Conservation (phyloP, 30 jellyfish, hydroid and myxozoan genomes). For the Pelagia noctiluca region DNA sequence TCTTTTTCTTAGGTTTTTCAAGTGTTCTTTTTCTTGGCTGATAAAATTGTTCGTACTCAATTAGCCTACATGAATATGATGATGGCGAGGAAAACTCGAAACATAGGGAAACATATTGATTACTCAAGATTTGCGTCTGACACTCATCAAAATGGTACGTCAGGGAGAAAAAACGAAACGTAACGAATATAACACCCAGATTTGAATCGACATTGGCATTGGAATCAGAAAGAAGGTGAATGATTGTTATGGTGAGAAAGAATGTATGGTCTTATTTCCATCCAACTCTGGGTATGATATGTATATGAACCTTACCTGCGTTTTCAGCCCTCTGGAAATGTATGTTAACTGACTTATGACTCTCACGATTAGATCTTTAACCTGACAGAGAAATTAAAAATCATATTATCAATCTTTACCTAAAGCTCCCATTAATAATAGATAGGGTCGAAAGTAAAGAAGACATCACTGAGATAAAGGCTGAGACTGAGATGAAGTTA, state of each 20-base stretch:
- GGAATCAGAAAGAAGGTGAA: background rate
- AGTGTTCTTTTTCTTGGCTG: conserved; percentile 20
- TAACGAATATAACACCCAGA: background rate
- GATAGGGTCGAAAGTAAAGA: too few species aligned
- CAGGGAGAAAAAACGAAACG: background rate
- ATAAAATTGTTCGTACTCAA: background rate
- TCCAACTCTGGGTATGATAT: too few species aligned
- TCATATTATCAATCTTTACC: too few species aligned
- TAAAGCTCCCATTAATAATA: too few species aligned
- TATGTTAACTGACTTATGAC: conserved; percentile 41
- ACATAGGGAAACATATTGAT: too few species aligned
- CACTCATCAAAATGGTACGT: too few species aligned
- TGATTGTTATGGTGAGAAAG: too few species aligned
- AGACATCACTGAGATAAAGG: too few species aligned
- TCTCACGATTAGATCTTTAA: conserved; percentile 51
- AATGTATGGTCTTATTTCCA: too few species aligned
- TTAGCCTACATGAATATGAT: background rate
- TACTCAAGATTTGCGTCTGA: background rate
- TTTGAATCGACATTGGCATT: background rate
- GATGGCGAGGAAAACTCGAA: too few species aligned
- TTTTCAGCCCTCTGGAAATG: conserved; percentile 51
- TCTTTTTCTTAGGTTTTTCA: too few species aligned
- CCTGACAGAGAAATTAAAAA: conserved; percentile 25
- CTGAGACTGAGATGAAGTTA: too few species aligned
- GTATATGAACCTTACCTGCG: conserved; percentile 33